These are phyloP conservation scores for Myiopsitta monachus DNA, from an alignment of 2,113 vertebrate genomes.

Conservation along the genomic window DNA sequence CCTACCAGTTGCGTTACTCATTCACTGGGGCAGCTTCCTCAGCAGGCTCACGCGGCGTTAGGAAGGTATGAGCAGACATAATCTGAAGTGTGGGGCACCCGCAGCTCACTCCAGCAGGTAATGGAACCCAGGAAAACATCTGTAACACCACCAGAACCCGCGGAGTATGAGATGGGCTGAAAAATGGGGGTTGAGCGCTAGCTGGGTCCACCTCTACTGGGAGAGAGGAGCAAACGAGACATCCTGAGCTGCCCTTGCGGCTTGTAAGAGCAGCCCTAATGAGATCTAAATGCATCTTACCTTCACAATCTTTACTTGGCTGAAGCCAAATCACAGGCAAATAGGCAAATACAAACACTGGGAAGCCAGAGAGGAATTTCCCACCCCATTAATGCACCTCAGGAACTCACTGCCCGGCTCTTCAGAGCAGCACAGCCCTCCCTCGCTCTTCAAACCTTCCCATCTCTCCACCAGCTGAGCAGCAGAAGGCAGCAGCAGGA, in stretches of 20 bases:
- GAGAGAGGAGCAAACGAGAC: not conserved
- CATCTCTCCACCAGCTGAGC: not conserved
- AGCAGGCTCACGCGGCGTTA: rapidly evolving
- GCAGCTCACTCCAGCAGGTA: rapidly evolving
- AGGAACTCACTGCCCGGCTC: not conserved
- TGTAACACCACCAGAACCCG: not conserved
- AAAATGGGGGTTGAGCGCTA: not conserved
- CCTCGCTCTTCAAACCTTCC: not conserved
- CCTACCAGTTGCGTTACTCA: not conserved
- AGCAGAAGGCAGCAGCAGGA: not conserved
- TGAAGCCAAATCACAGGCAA: not conserved
- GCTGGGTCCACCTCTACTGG: not conserved
- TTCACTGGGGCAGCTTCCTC: rapidly evolving
- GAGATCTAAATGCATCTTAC: not conserved
- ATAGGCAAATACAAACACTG: not conserved
- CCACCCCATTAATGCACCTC: not conserved
- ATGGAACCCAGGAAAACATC: not conserved
- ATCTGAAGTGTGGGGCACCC: not conserved
- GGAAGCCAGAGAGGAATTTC: not conserved
- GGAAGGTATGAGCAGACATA: not conserved
- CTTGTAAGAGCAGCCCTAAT: not conserved
- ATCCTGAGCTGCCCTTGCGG: not conserved
- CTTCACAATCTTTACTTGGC: not conserved
- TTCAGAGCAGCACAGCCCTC: not conserved
- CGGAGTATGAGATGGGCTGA: not conserved